A percentile compares a stretch with the other conserved stretches of the same genome.
These are phyloP conservation scores for Pipa parva DNA, from an alignment of 2,113 vertebrate genomes.

Conservation along the genomic window DNA sequence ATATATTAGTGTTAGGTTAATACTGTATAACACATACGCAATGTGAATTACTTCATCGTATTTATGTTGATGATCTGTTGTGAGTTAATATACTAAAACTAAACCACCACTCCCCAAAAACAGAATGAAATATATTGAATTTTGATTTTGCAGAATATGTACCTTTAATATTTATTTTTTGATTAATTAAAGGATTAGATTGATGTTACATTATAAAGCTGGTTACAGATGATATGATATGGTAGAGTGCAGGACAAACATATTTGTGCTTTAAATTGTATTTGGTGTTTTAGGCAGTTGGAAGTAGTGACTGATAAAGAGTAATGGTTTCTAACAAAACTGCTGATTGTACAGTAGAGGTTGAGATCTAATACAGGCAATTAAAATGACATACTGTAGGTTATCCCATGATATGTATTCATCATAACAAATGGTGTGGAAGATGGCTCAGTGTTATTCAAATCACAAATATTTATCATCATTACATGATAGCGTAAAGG, in stretches of 20 bases:
- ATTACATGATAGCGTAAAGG: slow-evolving; percentile 30
- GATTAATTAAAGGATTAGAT: background rate
- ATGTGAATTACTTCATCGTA: too few species aligned
- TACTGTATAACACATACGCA: too few species aligned
- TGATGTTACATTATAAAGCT: too few species aligned
- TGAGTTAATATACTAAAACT: too few species aligned
- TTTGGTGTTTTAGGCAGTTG: slow-evolving; percentile 19
- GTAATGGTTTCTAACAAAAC: slow-evolving; percentile 34
- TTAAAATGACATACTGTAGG: slow-evolving; percentile 42
- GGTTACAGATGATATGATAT: too few species aligned
- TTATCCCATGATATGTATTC: slow-evolving; percentile 40
- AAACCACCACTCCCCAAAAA: too few species aligned
- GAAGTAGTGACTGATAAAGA: slow-evolving; percentile 28
- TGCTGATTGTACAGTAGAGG: slow-evolving; percentile 35
- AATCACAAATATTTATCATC: slow-evolving; percentile 43
- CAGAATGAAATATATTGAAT: too few species aligned
- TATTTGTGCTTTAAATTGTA: background rate
- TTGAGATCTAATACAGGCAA: slow-evolving; percentile 37
- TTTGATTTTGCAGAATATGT: too few species aligned
- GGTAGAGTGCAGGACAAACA: too few species aligned
- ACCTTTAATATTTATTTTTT: background rate
- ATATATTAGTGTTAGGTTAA: too few species aligned
- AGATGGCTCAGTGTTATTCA: slow-evolving; percentile 37
- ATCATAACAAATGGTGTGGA: slow-evolving; percentile 43
- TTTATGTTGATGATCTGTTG: too few species aligned